Evolutionary conservation across 2,797 vertebrate species (phyloP), one percentile per base, ranked within the genome.

Genomic region (Oryzias sinensis): DNA sequence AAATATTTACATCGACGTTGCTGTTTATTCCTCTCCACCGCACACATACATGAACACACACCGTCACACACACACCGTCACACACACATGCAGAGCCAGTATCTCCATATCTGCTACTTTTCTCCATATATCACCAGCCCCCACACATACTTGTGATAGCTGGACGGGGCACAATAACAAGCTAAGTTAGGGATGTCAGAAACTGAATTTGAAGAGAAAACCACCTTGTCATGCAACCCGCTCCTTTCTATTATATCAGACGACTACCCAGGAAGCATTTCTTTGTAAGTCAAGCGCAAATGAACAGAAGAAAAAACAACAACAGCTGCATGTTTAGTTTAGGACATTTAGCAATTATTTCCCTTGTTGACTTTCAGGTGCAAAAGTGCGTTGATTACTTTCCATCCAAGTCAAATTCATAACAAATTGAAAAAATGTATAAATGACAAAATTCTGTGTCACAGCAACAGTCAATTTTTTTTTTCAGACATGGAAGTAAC

Each of bases 1-100:
- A 92, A 92, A 92, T 91, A 92, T 92, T 92, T 92, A 92, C 83
- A 90, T 91, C 87, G 88, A 70, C 86, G 84, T 89, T 84, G 86
- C 83, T 89, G 89, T 90, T 90, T 90, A 90, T 88, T 82, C 81
- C 66, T 78, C 56, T 82, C 59, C 55, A 46, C 56, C 66, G 20
- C 57, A 54, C 49, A 37, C 53, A 37, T 37, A 50, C 59, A 37
- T 49, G 43, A 11, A 47, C 58, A 53, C 62, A 57, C 57, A 48
- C 41, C 20, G 53, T 52, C 49, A 33, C 53, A 22, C 18, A 49
- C 58, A 33, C 49, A 16, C 11, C 46, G 52, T 49, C 62, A 57
- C 57, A 48, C 42, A n/a, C 63, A 57, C 49, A 65, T 18, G 37
- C 48, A 22, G 54, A 64, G 61, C 33, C 59, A 58, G 50, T 80